Evolutionary conservation across 2,797 vertebrate species (phyloP), one percentile per base, ranked within the genome.

Genomic region (Salarias fasciatus): DNA sequence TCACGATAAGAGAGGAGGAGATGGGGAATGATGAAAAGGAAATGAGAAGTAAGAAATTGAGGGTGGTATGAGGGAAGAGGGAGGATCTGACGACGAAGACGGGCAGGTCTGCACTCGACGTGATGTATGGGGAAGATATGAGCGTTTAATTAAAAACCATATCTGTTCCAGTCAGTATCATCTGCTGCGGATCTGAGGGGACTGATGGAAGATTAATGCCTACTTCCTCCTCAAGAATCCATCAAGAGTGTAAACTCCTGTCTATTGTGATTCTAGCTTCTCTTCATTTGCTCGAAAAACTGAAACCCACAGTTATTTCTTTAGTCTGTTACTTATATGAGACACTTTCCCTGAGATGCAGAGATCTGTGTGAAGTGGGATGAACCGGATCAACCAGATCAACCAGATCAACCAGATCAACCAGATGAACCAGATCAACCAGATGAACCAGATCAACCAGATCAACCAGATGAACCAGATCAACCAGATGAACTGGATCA

Each of bases 21-120:
- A 56, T 28, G 41, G 58, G 55, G 35, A 31, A 59, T 55, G 49
- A 79, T 79, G 72, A 80, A 72, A 78, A 69, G 51, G 42, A 61
- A 72, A 60, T 54, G 29, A 54, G 31, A 66, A 44, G 40, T 47
- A 40, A 43, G 28, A 13, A 57, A 69, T 1, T 24, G 38, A 60
- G 30, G 7, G n/a, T 12, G 6, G 48, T 14, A 44, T 13, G 13
- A 59, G 30, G 57, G 50, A 8, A 56, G 40, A 36, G 12, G 28
- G 14, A 56, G 56, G 18, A 3, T 49, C 12, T 15, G 11, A 48
- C 8, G 11, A 13, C 5, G 33, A 55, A 11, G 45, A 53, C 64
- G 43, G 38, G 11, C 37, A 45, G 30, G 40, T 50, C 18, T 29
- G 8, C 9, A 38, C 30, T 30, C 40, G 50, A 48, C 33, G 45